phyloP scores from a whole-genome alignment of 2,113 vertebrate genomes.

The Hippocampus abdominalis region DNA sequence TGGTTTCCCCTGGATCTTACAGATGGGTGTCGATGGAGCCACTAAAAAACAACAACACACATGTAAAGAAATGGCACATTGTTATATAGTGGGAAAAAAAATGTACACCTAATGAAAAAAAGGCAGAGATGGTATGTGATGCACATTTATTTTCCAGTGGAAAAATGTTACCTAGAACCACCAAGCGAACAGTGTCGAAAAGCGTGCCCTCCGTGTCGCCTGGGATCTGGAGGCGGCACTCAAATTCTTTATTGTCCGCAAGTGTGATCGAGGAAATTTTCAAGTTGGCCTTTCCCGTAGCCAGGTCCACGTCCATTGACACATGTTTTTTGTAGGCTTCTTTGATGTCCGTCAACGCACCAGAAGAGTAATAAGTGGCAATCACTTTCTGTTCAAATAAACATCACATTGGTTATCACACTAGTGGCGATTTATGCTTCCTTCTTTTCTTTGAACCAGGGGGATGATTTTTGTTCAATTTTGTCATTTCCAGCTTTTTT shows the following conservation, averaged over 20 bases:
- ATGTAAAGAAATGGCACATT: not conserved
- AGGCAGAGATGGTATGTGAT: not conserved
- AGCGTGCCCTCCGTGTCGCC: slow-evolving; percentile 8
- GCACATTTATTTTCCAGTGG: not conserved
- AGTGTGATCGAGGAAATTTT: slow-evolving; percentile 31
- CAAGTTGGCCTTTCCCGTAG: slow-evolving; percentile 32
- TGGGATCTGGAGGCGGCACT: slow-evolving; percentile 44
- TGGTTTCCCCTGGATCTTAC: slow-evolving; percentile 70
- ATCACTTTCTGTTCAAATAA: slow-evolving; percentile 25
- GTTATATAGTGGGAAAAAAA: no score
- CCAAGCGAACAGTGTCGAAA: slow-evolving; percentile 1
- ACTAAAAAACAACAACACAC: slow-evolving; percentile 61
- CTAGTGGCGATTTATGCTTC: not conserved
- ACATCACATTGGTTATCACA: not conserved
- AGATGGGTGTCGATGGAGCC: slow-evolving; percentile 80
- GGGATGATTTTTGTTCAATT: not conserved
- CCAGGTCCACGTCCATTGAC: accelerated
- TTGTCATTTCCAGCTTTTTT: not conserved
- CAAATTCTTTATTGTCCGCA: slow-evolving; percentile 34
- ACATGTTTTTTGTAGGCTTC: not conserved
- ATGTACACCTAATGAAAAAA: no score
- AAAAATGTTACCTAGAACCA: slow-evolving; percentile 61
- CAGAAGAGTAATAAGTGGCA: accelerated
- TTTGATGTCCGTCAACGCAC: accelerated
- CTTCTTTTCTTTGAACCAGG: not conserved